A percentile compares a stretch with the other conserved stretches of the same genome.
Evolutionary conservation across 2,888 invertebrate species (phyloP).

Genomic region (Phaonia tiefii): DNA sequence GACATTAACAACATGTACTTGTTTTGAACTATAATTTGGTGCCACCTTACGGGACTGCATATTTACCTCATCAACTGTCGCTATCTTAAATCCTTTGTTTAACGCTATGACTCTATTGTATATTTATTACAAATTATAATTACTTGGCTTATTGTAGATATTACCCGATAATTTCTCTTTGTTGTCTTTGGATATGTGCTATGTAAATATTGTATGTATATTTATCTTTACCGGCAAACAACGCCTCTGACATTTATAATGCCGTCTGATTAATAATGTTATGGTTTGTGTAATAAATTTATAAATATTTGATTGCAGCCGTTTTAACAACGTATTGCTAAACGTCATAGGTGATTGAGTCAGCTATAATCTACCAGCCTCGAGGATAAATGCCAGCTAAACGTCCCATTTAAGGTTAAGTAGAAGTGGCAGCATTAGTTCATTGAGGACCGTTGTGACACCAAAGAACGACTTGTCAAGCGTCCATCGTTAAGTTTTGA

Average conservation of each 20-base stretch:
- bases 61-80: not conserved
- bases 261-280: not conserved
- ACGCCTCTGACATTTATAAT: not conserved
- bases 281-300: slow-evolving; percentile 3
- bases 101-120: not conserved
- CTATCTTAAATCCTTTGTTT: no score
- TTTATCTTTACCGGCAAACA: not conserved
- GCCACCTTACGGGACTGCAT: not conserved
- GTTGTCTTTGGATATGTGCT: not conserved
- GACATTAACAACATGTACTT: slow-evolving; percentile 75
- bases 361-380: no score
- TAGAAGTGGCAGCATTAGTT: no score
- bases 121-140: slow-evolving; percentile 1
- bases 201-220: not conserved
- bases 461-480: no score
- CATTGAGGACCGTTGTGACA: no score
- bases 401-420: no score
- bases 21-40: not conserved
- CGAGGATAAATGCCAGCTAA: no score
- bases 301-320: not conserved
- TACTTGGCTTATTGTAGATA: not conserved
- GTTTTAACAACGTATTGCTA: no score
- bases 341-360: no score
- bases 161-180: not conserved
- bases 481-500: no score